Evolutionary conservation across 2,797 vertebrate genomes (phyloP), one percentile per base, ranked within the genome.

Genomic region (Ptychobarbus kaznakovi): DNA sequence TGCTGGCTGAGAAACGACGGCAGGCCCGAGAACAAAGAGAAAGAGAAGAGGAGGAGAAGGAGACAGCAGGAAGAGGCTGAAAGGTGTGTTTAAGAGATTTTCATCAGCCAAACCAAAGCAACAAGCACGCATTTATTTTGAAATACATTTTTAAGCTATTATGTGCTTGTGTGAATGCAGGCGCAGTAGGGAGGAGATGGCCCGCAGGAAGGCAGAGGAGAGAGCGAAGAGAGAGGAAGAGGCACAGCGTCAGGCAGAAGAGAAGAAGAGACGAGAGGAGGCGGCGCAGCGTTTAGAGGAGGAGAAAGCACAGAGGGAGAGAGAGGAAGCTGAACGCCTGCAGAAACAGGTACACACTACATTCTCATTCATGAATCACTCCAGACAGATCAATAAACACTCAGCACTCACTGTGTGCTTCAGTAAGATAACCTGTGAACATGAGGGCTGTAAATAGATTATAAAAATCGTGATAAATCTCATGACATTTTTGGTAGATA

Each of bases 1-100:
- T 99, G 87, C 93, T 99, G 76, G 80, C 96, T 0, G 98, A 99
- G 87, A 99, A 98, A 66, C 95, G 98, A 18, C 95, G 96, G 5
- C 95, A 98, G 84, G 97, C 97, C 87, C 96, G 98, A 4, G 97
- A 97, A 78, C 97, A 99, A 92, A 95, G 97, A 82, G 98, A 99
- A 83, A 93, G 93, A 40, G 98, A 98, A 75, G 98, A 99, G 53
- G 95, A 96, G 87, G 94, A 97, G 92, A 96, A 93, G 49, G 49
- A 95, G 81, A 46, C 95, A 94, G n/a, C 95, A 91, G 87, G 97
- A 98, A 89, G 97, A 97, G 88, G 93, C 95, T 22, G 96, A 96
- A 84, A 97, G 96, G 98, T 99, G 22, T 7, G 28, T 51, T 16
- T 86, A 22, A 51, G 42, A 32, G n/a, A 8, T 16, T 40, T 58